Evolutionary conservation across 2,888 invertebrate species (phyloP), one percentile per base, ranked within the genome.

Genomic region (Limnephilus auricula): DNA sequence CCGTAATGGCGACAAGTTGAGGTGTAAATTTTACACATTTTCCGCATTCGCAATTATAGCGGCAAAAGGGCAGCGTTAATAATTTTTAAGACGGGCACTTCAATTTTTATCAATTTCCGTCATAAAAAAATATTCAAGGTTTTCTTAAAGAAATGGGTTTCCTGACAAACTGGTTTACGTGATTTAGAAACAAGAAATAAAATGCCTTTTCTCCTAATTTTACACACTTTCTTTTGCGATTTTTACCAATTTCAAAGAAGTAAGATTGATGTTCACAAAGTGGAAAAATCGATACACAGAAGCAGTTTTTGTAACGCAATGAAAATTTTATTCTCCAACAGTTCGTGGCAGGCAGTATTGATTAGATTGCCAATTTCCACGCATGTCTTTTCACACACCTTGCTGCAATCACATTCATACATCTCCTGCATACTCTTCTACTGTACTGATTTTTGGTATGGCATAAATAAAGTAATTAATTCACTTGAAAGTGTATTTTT

Each of bases 1-100:
- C 40, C 30, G 34, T 45, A 85, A 84, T 34, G 85, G 85, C 45
- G 85, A 40, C 85, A 85, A 85, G 45, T 85, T 85, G 40, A 85
- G 40, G 40, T 85, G 85, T 40, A 85, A 85, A 34, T 45, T 85
- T 85, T 85, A 85, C 30, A 85, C 25, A 65, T 65, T 65, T 65
- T 65, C 65, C 65, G 65, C 65, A 65, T 25, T 65, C 65, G 65
- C 65, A 65, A 65, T 65, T 65, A 65, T n/a, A 65, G 65, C 65
- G 65, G 65, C 65, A n/a, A 65, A 65, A 25, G 65, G 65, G 65
- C 65, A 25, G 25, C 65, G 9, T 9, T 65, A 65, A 65, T 65
- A 65, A 25, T 65, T 65, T 65, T 65, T n/a, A 65, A 65, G 65
- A 65, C 25, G 65, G 65, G 65, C 65, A 65, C 65, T 65, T 25